A percentile compares a stretch with the other conserved stretches of the same genome.
phyloP scores from a whole-genome alignment of 2,888 invertebrate species.

The Scaptomyza tumidula region DNA sequence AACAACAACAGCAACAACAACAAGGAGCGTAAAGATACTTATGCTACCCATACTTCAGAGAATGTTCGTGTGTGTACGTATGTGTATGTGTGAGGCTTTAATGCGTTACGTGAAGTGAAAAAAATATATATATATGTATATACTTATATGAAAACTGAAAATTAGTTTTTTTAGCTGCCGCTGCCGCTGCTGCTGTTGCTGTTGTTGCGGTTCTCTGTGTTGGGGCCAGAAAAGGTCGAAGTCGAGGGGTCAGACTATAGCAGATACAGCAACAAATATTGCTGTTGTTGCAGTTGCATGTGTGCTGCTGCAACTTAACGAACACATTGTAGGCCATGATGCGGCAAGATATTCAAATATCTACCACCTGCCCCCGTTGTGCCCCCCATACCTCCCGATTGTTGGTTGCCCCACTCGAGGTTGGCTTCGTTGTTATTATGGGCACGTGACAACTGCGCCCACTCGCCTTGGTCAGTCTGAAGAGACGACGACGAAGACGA shows the following conservation, averaged over 20 bases:
- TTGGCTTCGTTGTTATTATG: slow-evolving; percentile 67
- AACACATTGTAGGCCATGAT: slow-evolving; percentile 72
- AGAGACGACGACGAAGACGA: slow-evolving; percentile 19
- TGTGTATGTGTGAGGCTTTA: slow-evolving; percentile 36
- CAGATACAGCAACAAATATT: slow-evolving; percentile 16
- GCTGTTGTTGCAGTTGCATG: slow-evolving; percentile 9
- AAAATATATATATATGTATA: slow-evolving; percentile 27
- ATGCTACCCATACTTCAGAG: slow-evolving; percentile 34
- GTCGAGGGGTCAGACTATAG: slow-evolving; percentile 25
- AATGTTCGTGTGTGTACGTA: background rate
- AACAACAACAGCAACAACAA: background rate
- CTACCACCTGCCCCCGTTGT: background rate
- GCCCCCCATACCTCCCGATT: background rate
- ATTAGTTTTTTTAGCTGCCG: slow-evolving; percentile 60
- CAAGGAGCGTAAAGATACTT: slow-evolving; percentile 32
- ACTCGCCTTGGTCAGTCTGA: slow-evolving; percentile 48
- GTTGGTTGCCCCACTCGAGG: slow-evolving; percentile 12
- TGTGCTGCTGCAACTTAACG: slow-evolving; percentile 50
- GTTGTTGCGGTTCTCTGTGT: slow-evolving; percentile 30
- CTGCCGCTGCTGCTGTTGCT: slow-evolving; percentile 13
- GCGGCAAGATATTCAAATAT: slow-evolving; percentile 64
- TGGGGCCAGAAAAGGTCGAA: slow-evolving; percentile 52
- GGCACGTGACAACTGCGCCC: slow-evolving; percentile 79
- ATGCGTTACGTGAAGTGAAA: slow-evolving; percentile 68
- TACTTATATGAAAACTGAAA: slow-evolving; percentile 58